Percentiles rank a stretch among this genome's conserved stretches.
These are phyloP conservation scores for Yponomeuta cagnagella DNA, from an alignment of 2,888 invertebrate genomes.

Conservation along the genomic window DNA sequence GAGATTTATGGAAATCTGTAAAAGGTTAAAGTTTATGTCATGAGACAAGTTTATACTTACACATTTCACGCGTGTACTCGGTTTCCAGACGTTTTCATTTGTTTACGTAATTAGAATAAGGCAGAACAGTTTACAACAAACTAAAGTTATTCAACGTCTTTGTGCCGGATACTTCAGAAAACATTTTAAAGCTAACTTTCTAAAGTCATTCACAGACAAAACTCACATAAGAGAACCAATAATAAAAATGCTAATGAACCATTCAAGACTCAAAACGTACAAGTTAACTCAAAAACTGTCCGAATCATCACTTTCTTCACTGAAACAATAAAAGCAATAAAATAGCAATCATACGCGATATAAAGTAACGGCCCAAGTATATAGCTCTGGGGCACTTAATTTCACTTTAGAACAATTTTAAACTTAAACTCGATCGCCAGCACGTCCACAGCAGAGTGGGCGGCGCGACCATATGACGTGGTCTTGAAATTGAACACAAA, in stretches of 20 bases:
- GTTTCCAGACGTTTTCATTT: not conserved
- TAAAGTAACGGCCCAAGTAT: conserved; percentile 32
- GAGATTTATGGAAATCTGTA: too few species aligned
- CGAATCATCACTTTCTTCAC: conserved; percentile 2
- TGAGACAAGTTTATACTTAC: not conserved
- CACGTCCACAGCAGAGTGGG: conserved; percentile 64
- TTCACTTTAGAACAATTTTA: conserved; percentile 33
- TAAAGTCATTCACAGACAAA: not conserved
- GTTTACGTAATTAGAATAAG: not conserved
- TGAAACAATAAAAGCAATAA: not conserved
- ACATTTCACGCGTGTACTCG: conserved; percentile 3
- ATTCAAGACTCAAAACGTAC: conserved; percentile 1
- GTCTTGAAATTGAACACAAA: conserved; percentile 54
- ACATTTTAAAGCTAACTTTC: not conserved
- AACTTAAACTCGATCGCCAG: conserved; percentile 32
- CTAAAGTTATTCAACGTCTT: not conserved
- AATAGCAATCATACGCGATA: not conserved
- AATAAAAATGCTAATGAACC: conserved; percentile 6
- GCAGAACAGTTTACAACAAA: not conserved
- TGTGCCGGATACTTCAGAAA: not conserved
- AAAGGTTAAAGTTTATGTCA: not conserved
- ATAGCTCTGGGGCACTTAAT: conserved; percentile 44
- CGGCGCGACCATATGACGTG: conserved; percentile 67
- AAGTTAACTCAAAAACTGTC: not conserved
- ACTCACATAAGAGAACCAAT: not conserved